These are phyloP conservation scores for Falco cherrug DNA, from an alignment of 2,797 vertebrate species.

Conservation along the genomic window DNA sequence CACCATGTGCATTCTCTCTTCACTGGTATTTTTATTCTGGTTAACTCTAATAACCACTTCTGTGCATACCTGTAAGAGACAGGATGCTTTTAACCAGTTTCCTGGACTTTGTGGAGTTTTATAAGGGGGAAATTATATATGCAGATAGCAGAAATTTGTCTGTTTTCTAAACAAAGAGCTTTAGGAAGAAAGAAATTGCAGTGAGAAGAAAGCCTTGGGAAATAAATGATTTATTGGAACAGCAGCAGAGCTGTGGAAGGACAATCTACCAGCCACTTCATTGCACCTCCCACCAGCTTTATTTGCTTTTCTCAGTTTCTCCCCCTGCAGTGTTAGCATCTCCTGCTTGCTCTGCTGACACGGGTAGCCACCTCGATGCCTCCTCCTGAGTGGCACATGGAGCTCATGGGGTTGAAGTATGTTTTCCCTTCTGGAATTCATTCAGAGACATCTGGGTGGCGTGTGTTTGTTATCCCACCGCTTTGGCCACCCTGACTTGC, in stretches of 20 bases:
- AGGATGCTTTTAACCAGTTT: background rate
- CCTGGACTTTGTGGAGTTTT: background rate
- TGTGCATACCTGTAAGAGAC: background rate
- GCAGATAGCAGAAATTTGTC: background rate
- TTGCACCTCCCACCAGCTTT: background rate
- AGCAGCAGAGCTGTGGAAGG: background rate
- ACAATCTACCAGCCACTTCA: background rate
- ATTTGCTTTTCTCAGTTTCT: background rate
- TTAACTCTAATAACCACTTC: background rate
- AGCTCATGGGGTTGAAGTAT: accelerated
- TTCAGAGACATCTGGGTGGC: background rate
- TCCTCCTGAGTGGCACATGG: background rate
- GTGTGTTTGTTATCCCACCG: background rate
- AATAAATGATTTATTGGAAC: background rate
- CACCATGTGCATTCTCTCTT: background rate
- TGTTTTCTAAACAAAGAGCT: background rate
- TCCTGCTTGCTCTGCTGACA: background rate
- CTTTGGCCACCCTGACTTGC: background rate
- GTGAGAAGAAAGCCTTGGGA: background rate
- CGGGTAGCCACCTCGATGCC: background rate
- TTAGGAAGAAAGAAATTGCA: background rate
- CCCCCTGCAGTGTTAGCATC: background rate
- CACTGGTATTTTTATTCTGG: background rate
- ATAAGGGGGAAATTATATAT: background rate
- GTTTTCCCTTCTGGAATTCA: background rate